Evolutionary conservation across 1,140 invertebrate genomes (phyloP), one percentile per base, ranked within the genome.

Genomic region (Lasioglossum baleicum): DNA sequence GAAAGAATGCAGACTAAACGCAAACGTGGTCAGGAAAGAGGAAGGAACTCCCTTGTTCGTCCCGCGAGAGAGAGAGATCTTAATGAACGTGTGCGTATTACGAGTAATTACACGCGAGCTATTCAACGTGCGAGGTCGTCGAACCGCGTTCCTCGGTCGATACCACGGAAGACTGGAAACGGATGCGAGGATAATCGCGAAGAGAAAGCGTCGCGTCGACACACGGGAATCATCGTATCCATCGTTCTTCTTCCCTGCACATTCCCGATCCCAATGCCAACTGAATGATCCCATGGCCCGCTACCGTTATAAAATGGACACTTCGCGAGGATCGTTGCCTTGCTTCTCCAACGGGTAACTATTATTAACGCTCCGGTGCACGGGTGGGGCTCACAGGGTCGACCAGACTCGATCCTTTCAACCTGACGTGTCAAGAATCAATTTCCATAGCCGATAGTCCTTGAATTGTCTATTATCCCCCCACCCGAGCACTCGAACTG

Each of bases 61-160:
- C 44, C 10, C 10, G 35, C 35, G 35, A 35, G 35, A 13, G 26
- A 61, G 7, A 11, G 20, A 17, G 69, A 5, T 65, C 31, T 74
- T 76, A 73, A 75, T 81, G 79, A 72, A 63, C 7, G 60, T 73
- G 68, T 35, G 68, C 42, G 48, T 77, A 81, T 81, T 68, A 76
- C 65, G 70, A 84, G 72, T 87, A 84, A 87, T 86, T 86, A 81
- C 80, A 85, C 78, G 81, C 66, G 72, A 87, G 74, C 35, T 77
- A 81, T 84, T 86, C 61, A 65, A 63, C 48, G 65, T 15, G 26
- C 48, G 65, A 67, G 86, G 87, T 88, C 80, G 63, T 83, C 70
- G 87, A 87, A 88, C 83, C n/a, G 56, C 11, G 67, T 73, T 60
- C 35, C 65, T 77, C 71, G 81, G 65, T 87, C 69, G 75, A 81